Conservation (phyloP, 2,113 vertebrate species). For the Chionodraco myersi region DNA sequence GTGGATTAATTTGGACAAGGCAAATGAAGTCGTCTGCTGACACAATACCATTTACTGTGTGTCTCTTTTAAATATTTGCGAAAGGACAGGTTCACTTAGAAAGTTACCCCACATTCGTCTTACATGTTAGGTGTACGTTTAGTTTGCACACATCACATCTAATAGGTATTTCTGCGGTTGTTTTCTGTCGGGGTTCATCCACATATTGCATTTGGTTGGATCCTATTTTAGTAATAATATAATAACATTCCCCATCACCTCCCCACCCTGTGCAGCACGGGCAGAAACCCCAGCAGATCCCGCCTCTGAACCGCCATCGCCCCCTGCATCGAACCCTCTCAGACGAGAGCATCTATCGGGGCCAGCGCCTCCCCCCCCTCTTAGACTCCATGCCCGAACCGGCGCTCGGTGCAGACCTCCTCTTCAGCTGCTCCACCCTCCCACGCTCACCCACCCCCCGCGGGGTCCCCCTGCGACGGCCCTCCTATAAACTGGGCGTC, state of each 20-base stretch:
- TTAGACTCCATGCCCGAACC: constrained; percentile 85
- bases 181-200: too few species aligned
- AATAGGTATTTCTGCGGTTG: too few species aligned
- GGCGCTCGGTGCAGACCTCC: constrained; percentile 89
- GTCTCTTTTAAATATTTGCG: not conserved
- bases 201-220: not conserved
- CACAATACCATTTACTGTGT: too few species aligned
- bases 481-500: constrained; percentile 96
- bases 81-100: too few species aligned
- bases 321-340: constrained; percentile 97
- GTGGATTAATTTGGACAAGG: too few species aligned
- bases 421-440: constrained; percentile 95
- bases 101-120: too few species aligned
- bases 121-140: not conserved
- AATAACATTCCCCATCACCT: not conserved
- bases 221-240: not conserved
- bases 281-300: constrained; percentile 88
- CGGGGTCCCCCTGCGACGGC: constrained; percentile 91
- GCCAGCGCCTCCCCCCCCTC: constrained; percentile 91
- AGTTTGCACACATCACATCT: not conserved
- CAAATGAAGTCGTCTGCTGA: too few species aligned
- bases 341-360: constrained; percentile 97
- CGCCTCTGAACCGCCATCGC: constrained; percentile 85
- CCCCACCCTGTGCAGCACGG: constrained; percentile 52
- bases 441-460: constrained; percentile 94